These are phyloP conservation scores for Paradisaea rubra DNA, from an alignment of 2,113 vertebrate species.

Conservation along the genomic window DNA sequence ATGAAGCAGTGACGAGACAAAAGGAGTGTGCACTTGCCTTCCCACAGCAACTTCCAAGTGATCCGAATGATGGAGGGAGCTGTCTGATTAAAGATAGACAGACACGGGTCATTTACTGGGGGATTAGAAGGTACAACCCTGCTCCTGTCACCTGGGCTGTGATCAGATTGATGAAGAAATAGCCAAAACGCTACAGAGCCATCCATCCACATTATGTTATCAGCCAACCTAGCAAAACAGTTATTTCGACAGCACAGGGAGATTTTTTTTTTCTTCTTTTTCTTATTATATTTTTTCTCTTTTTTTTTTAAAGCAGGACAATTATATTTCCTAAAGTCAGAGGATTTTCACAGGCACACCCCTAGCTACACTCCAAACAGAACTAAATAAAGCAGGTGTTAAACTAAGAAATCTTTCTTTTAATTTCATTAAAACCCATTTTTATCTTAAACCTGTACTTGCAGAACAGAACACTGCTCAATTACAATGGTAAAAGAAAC, in stretches of 20 bases:
- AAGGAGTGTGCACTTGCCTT: neutral
- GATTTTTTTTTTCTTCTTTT: neutral
- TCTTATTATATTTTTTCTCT: neutral
- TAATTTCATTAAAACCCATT: neutral
- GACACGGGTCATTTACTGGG: neutral
- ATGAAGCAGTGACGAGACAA: neutral
- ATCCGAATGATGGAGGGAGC: neutral
- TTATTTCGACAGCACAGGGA: neutral
- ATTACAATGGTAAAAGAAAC: neutral
- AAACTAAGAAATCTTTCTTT: neutral
- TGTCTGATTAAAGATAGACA: neutral
- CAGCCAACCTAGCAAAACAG: neutral
- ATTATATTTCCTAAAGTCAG: neutral
- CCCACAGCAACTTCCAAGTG: neutral
- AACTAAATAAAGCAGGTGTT: neutral
- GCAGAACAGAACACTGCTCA: neutral
- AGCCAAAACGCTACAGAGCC: neutral
- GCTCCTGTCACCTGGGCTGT: neutral
- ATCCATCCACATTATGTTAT: neutral
- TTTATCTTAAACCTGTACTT: neutral
- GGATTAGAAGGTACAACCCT: neutral
- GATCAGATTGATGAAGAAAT: slow-evolving; percentile 1
- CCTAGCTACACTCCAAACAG: neutral
- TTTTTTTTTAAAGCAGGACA: neutral
- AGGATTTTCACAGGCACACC: neutral